Percentiles rank a stretch among this genome's conserved stretches.
phyloP scores from a whole-genome alignment of 2,113 vertebrate genomes.

The Helogale parvula region DNA sequence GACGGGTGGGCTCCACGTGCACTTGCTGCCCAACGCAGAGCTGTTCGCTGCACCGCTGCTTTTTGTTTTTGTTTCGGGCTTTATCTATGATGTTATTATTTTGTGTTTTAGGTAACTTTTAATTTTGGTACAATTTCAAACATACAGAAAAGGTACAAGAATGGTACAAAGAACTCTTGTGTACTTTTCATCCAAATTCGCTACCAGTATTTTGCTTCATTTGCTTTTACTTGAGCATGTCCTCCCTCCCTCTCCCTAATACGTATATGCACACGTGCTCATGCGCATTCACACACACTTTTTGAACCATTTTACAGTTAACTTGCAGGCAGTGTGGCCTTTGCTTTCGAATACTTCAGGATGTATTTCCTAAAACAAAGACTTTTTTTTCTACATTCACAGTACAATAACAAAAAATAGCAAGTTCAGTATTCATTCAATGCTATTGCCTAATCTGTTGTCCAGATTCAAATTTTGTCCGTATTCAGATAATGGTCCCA shows the following conservation, averaged over 20 bases:
- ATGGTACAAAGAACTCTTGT: not conserved
- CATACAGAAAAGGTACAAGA: not conserved
- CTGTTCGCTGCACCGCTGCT: not conserved
- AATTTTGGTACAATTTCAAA: slow-evolving; percentile 33
- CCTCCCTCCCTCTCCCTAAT: no score
- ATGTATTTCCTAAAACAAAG: not conserved
- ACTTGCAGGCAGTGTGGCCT: not conserved
- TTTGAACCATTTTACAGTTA: not conserved
- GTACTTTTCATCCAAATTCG: not conserved
- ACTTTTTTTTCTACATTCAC: not conserved
- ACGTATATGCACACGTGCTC: not conserved
- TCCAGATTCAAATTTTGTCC: not conserved
- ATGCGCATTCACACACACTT: not conserved
- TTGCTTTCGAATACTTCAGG: not conserved
- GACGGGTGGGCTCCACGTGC: not conserved
- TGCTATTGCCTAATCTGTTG: not conserved
- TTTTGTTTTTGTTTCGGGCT: not conserved
- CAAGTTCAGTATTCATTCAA: not conserved
- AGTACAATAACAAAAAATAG: not conserved
- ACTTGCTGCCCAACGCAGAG: not conserved
- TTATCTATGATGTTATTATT: not conserved
- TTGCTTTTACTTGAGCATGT: not conserved
- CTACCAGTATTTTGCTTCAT: not conserved
- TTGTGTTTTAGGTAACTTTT: slow-evolving; percentile 49
- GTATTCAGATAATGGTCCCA: not conserved